phyloP scores from a whole-genome alignment of 2,113 vertebrate species.

The Crotalus viridis region DNA sequence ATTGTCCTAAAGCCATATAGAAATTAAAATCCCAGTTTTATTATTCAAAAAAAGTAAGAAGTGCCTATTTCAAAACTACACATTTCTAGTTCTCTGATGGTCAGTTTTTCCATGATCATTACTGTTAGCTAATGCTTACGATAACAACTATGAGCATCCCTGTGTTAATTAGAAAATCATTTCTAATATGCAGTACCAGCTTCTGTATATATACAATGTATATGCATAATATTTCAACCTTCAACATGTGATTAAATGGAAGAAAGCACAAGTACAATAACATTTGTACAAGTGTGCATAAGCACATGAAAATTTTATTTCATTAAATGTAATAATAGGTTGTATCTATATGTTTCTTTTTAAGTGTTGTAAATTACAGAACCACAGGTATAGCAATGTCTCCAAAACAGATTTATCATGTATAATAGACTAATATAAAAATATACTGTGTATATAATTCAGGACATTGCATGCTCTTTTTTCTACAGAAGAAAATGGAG shows the following conservation, averaged over 20 bases:
- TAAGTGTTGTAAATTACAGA: constrained; percentile 13
- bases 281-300: neutral
- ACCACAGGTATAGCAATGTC: neutral
- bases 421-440: constrained; percentile 45
- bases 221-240: neutral
- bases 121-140: neutral
- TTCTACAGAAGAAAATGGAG: constrained; percentile 66
- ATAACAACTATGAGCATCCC: neutral
- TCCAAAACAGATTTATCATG: constrained; percentile 6
- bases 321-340: neutral
- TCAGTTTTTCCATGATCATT: neutral
- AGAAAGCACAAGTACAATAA: neutral
- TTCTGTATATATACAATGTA: constrained; percentile 4
- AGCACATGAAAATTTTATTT: constrained; percentile 13
- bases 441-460: constrained; percentile 70
- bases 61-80: neutral
- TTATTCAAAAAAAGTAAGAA: neutral
- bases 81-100: constrained; percentile 1
- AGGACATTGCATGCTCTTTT: constrained; percentile 54
- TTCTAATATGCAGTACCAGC: constrained; percentile 6
- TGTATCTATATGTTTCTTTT: neutral
- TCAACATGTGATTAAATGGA: neutral
- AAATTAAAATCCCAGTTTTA: constrained; percentile 10
- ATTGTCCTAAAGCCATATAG: neutral
- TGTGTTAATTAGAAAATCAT: neutral